These are phyloP conservation scores for Athalia rosae DNA, from an alignment of 2,888 invertebrate genomes.

Conservation along the genomic window DNA sequence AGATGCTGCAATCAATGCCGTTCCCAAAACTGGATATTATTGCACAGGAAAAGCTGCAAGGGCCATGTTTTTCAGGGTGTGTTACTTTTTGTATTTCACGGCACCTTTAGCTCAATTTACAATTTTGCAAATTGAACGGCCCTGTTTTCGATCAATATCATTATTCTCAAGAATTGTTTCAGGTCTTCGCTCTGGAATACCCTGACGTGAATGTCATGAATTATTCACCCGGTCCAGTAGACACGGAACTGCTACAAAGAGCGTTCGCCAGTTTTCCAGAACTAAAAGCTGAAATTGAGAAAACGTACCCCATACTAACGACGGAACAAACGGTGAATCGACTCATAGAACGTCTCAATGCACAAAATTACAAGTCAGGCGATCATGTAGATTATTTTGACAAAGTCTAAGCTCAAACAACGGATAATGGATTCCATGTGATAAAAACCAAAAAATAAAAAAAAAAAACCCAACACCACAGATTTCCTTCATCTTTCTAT, in stretches of 20 bases:
- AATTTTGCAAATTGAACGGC: neutral
- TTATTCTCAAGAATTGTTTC: neutral
- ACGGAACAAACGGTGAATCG: constrained; percentile 85
- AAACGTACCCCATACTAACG: constrained; percentile 76
- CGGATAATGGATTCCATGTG: too few species aligned
- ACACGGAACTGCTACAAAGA: constrained; percentile 89
- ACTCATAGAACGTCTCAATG: constrained; percentile 81
- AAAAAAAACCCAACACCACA: too few species aligned
- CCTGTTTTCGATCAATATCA: neutral
- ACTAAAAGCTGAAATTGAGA: constrained; percentile 77
- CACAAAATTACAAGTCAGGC: constrained; percentile 85
- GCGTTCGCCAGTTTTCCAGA: constrained; percentile 79
- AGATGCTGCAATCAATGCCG: constrained; percentile 85
- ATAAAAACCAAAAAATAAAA: too few species aligned
- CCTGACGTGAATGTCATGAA: constrained; percentile 84
- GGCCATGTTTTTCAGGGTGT: constrained; percentile 88
- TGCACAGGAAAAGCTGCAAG: constrained; percentile 92
- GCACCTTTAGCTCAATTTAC: neutral
- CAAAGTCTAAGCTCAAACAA: neutral
- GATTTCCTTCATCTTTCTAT: too few species aligned
- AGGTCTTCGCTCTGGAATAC: constrained; percentile 81
- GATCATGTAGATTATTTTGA: constrained; percentile 73
- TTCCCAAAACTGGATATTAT: constrained; percentile 87
- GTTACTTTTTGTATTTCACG: neutral
- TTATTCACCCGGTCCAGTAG: constrained; percentile 94